Evolutionary conservation across 2,113 vertebrate species (phyloP).

Genomic region (Anhinga rufa): DNA sequence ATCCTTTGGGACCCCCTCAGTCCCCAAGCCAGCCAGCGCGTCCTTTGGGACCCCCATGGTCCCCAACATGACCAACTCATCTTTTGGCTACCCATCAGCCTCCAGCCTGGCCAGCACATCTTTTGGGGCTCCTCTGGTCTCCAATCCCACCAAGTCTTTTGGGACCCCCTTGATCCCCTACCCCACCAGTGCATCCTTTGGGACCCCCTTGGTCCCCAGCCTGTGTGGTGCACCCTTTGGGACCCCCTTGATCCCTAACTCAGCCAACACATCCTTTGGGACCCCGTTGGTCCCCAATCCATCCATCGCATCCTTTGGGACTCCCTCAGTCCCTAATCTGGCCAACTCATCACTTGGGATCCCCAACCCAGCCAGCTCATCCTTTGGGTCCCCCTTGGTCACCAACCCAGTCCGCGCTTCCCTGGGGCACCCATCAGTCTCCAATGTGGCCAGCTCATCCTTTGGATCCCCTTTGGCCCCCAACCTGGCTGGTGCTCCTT

Average conservation of each 20-base stretch:
- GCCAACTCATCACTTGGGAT: not conserved
- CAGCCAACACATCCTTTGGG: not conserved
- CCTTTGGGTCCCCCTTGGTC: not conserved
- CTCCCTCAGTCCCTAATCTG: fast-evolving
- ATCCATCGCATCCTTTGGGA: not conserved
- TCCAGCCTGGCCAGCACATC: not conserved
- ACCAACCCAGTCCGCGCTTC: not conserved
- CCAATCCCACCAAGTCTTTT: not conserved
- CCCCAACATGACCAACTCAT: not conserved
- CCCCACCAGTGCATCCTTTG: not conserved
- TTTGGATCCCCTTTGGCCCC: not conserved
- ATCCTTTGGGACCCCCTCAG: not conserved
- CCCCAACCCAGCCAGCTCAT: not conserved
- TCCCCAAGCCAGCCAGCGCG: not conserved
- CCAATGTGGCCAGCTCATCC: not conserved
- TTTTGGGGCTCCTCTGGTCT: fast-evolving
- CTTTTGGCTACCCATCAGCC: not conserved
- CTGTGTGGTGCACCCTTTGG: not conserved
- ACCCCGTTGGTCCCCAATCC: not conserved
- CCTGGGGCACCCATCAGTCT: not conserved
- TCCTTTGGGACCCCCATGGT: not conserved
- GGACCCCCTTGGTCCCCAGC: fast-evolving
- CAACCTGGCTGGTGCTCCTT: not conserved
- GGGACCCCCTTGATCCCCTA: fast-evolving
- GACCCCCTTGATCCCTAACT: fast-evolving